These are phyloP conservation scores for Acestrorhynchus altus DNA, from an alignment of 2,797 vertebrate species.

Conservation along the genomic window DNA sequence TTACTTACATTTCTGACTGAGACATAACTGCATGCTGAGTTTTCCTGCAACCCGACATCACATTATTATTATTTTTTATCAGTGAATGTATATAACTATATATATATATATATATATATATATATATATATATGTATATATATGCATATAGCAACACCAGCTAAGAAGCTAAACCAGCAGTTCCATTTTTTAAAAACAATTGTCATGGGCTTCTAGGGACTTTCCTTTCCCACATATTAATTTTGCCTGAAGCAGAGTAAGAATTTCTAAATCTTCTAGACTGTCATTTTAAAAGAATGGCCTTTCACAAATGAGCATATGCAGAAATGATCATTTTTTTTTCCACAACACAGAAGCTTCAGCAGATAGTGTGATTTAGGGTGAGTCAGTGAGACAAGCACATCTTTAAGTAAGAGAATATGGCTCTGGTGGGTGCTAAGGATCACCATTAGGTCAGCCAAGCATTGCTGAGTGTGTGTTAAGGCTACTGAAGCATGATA, in stretches of 20 bases:
- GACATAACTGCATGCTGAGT: no score
- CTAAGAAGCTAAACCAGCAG: neutral
- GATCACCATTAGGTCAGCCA: constrained; percentile 56
- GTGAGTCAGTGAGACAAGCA: constrained; percentile 39
- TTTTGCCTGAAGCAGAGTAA: constrained; percentile 19
- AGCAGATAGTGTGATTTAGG: constrained; percentile 37
- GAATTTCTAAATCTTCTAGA: neutral
- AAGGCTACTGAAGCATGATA: constrained; percentile 62
- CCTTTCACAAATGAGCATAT: constrained; percentile 47
- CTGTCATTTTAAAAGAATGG: constrained; percentile 31
- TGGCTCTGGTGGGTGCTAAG: constrained; percentile 50
- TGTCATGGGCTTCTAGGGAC: constrained; percentile 3
- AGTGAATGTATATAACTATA: no score
- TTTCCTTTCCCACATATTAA: constrained; percentile 4
- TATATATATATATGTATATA: no score
- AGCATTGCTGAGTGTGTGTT: constrained; percentile 49
- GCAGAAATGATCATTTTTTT: constrained; percentile 32
- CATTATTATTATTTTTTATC: no score
- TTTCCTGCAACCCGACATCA: no score
- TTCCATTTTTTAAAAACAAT: neutral
- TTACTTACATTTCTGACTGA: no score
- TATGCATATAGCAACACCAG: no score
- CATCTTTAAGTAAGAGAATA: constrained; percentile 44
- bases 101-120: no score
- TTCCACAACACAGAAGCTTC: constrained; percentile 35